Evolutionary conservation across 1,140 invertebrate species (phyloP), one percentile per base, ranked within the genome.

Genomic region (Bombus superbus): DNA sequence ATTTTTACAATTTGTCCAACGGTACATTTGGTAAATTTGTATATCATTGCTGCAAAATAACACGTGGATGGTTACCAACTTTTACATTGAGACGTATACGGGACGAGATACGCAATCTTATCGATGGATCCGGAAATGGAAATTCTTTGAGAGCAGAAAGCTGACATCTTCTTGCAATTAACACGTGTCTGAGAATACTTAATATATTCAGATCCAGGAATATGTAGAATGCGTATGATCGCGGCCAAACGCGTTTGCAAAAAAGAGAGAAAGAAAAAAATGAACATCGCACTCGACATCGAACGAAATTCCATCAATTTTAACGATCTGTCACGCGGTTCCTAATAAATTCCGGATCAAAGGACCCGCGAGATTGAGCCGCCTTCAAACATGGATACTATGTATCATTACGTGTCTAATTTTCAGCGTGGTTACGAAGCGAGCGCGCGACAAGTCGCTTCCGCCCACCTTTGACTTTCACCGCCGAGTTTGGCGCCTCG

Each of bases 401-500:
- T 53, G 18, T 53, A 53, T n/a, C 4, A 74, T 22, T 18, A 79
- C 59, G 38, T 72, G 47, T n/a, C 47, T 4, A 85, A 80, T 77
- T 64, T 47, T 62, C 40, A 38, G n/a, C n/a, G 9, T 8, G 11
- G 22, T 47, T 6, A 2, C 35, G 35, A 83, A 53, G 42, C 47
- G 40, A n/a, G 1, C 66, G 25, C 25, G 40, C 11, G 22, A 62
- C 40, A 44, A 38, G 11, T 5, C 47, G 13, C 28, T 59, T 57
- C 83, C 76, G 77, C 76, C 68, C 47, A 73, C 77, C 57, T 85
- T 72, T 80, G 83, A 84, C 83, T 85, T 85, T 85, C 83, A 79
- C 42, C 77, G 68, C 35, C 66, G 18, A 47, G 47, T 84, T 72
- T 59, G 68, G 83, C 81, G 73, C 73, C 62, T n/a, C 10, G 10